Conservation (phyloP, 2,797 vertebrate genomes). For the Sebastiscus albofasciatus region DNA sequence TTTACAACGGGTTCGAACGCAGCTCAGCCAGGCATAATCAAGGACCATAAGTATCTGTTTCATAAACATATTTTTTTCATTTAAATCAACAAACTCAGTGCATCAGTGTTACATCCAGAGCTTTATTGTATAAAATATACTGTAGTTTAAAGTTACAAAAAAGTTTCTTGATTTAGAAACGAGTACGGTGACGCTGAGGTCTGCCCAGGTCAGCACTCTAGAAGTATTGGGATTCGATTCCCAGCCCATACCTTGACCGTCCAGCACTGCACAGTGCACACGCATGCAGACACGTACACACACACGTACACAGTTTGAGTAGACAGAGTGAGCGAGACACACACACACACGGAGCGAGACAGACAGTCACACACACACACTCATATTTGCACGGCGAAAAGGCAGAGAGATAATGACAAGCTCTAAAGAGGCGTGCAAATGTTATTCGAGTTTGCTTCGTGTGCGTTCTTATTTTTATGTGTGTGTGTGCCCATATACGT, state of each 20-base stretch:
- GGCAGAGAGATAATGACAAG: slow-evolving; percentile 26
- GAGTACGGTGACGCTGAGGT: background rate
- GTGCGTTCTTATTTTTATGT: background rate
- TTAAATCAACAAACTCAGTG: background rate
- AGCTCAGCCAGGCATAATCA: too few relatives aligned
- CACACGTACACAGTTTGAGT: background rate
- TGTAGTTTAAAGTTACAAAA: background rate
- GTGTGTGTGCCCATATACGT: background rate
- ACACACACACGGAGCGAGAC: background rate
- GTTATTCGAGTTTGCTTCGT: background rate
- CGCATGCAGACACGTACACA: background rate
- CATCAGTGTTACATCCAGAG: background rate
- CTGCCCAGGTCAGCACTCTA: background rate
- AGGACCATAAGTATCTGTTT: background rate
- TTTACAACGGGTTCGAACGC: background rate
- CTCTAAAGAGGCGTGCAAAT: slow-evolving; percentile 46
- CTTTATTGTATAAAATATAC: background rate
- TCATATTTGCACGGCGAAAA: slow-evolving; percentile 18
- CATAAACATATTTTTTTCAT: background rate
- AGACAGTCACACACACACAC: slow-evolving; percentile 26
- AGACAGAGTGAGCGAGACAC: background rate
- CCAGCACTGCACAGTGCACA: background rate
- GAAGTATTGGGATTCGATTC: background rate
- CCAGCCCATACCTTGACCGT: background rate
- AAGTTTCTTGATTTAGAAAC: background rate